These are phyloP conservation scores for Cylloceria caligata DNA, from an alignment of 2,888 invertebrate species.

Conservation along the genomic window DNA sequence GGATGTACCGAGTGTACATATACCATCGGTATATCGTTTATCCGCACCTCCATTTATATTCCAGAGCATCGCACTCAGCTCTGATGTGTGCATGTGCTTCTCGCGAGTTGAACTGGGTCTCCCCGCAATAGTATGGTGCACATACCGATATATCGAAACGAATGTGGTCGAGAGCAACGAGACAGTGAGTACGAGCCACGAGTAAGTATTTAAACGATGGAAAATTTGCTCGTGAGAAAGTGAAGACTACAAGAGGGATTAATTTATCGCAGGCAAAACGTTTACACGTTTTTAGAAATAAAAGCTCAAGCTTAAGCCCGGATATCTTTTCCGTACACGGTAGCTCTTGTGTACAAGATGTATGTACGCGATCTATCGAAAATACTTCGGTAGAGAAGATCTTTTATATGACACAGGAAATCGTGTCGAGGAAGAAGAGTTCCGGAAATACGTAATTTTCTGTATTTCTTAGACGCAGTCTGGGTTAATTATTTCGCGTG, in stretches of 20 bases:
- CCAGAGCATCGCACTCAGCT: conserved; percentile 64
- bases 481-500: conserved; percentile 60
- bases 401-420: not conserved
- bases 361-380: not conserved
- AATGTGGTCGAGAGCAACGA: conserved; percentile 51
- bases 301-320: conserved; percentile 50
- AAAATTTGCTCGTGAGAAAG: conserved; percentile 56
- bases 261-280: conserved; percentile 59
- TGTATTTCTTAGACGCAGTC: conserved; percentile 28
- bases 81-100: conserved; percentile 53
- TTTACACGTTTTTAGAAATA: conserved; percentile 58
- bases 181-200: conserved; percentile 45
- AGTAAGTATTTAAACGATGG: conserved; percentile 51
- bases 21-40: conserved; percentile 60
- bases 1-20: conserved; percentile 43
- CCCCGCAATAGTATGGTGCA: conserved; percentile 20
- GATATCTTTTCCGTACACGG: conserved; percentile 28
- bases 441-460: conserved; percentile 59
- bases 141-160: conserved; percentile 11
- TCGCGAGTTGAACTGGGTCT: conserved; percentile 50
- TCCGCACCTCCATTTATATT: conserved; percentile 65
- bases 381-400: not conserved
- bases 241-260: conserved; percentile 26
- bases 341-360: not conserved
- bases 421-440: conserved; percentile 13